A percentile compares a stretch with the other conserved stretches of the same genome.
Conservation (phyloP, 2,888 invertebrate species). For the Steinernema carpocapsae region DNA sequence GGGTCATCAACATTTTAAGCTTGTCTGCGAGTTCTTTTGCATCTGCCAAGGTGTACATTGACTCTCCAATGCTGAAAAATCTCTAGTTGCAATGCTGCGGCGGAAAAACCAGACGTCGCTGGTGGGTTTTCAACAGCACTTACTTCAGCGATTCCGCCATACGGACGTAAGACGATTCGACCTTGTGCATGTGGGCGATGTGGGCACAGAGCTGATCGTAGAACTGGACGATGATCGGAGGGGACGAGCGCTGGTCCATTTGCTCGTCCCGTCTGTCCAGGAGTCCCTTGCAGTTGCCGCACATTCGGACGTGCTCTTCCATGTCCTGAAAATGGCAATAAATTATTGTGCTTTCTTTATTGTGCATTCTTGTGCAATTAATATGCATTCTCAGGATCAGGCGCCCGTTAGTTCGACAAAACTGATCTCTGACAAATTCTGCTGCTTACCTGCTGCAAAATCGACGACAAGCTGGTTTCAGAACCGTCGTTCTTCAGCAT, state of each 20-base stretch:
- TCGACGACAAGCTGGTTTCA: slow-evolving; percentile 73
- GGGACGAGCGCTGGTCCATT: slow-evolving; percentile 81
- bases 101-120: background rate
- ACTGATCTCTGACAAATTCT: no score
- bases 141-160: slow-evolving; percentile 72
- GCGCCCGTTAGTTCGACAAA: no score
- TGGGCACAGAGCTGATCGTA: slow-evolving; percentile 82
- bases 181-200: slow-evolving; percentile 78
- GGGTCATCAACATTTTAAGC: slow-evolving; percentile 85
- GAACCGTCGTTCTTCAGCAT: slow-evolving; percentile 70
- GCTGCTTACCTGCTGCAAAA: slow-evolving; percentile 68
- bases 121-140: background rate
- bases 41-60: slow-evolving; percentile 83
- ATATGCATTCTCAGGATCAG: no score
- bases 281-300: slow-evolving; percentile 73
- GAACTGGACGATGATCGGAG: slow-evolving; percentile 80
- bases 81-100: background rate
- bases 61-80: slow-evolving; percentile 80
- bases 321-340: slow-evolving; percentile 74
- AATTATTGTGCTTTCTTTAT: background rate
- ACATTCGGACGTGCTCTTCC: slow-evolving; percentile 73
- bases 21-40: slow-evolving; percentile 83
- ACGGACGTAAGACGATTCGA: slow-evolving; percentile 74
- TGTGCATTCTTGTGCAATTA: no score
- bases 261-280: slow-evolving; percentile 81